Conservation (phyloP, 2,113 vertebrate species). For the Psilopsiagon aurifrons region DNA sequence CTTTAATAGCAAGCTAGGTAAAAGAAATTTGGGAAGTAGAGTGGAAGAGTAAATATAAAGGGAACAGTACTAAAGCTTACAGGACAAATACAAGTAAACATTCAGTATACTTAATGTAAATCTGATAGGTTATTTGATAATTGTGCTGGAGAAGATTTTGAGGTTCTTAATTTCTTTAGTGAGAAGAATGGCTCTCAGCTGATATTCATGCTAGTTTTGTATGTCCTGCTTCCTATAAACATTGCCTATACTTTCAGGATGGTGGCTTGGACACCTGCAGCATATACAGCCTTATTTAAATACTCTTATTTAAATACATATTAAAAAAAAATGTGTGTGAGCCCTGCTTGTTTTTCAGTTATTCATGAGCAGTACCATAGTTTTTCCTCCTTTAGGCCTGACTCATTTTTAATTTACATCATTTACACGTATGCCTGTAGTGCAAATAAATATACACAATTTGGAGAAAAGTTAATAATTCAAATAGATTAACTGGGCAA, state of each 20-base stretch:
- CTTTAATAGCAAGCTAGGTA: background rate
- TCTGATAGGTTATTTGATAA: background rate
- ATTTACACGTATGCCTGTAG: background rate
- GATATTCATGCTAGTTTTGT: background rate
- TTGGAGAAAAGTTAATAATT: background rate
- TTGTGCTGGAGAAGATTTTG: background rate
- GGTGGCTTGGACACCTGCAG: background rate
- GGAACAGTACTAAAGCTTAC: background rate
- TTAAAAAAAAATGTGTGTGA: background rate
- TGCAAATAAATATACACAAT: background rate
- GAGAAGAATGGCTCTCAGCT: background rate
- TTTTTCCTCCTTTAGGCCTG: background rate
- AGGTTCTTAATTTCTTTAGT: background rate
- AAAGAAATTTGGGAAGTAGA: background rate
- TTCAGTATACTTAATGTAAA: background rate
- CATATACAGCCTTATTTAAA: background rate
- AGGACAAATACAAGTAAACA: background rate
- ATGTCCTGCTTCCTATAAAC: background rate
- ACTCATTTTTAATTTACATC: background rate
- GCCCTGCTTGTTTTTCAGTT: conserved; percentile 6
- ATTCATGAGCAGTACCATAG: background rate
- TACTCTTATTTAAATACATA: background rate
- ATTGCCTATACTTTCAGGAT: background rate
- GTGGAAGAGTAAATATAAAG: background rate
- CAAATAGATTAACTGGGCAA: background rate